A percentile compares a stretch with the other conserved stretches of the same genome.
phyloP scores from a whole-genome alignment of 1,140 invertebrate species.

The Ephestia elutella region DNA sequence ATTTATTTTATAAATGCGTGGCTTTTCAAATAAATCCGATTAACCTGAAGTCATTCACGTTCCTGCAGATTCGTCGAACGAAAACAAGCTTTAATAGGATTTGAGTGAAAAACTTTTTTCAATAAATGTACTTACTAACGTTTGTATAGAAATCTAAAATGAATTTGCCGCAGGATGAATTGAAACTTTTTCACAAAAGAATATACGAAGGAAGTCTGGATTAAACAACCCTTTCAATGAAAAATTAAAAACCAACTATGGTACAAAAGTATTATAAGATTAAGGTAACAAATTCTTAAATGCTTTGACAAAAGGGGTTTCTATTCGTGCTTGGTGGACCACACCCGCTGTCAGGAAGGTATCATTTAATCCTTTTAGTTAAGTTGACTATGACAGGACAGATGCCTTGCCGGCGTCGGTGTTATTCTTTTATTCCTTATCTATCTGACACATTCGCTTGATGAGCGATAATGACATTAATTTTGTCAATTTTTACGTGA shows the following conservation, averaged over 20 bases:
- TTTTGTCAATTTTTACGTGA: neutral
- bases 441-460: constrained; percentile 29
- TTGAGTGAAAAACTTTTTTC: constrained; percentile 11
- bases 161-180: constrained; percentile 51
- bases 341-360: constrained; percentile 69
- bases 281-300: constrained; percentile 60
- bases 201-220: constrained; percentile 50
- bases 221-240: constrained; percentile 68
- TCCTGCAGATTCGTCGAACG: neutral
- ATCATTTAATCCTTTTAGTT: constrained; percentile 74
- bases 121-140: constrained; percentile 14
- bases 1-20: neutral
- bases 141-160: constrained; percentile 40
- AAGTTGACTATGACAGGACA: constrained; percentile 70
- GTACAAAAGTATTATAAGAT: constrained; percentile 70
- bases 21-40: neutral
- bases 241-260: constrained; percentile 68
- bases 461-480: constrained; percentile 19
- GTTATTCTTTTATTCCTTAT: constrained; percentile 48
- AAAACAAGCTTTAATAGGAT: constrained; percentile 25
- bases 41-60: neutral
- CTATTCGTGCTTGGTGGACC: constrained; percentile 64
- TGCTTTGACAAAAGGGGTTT: constrained; percentile 53
- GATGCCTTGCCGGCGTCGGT: constrained; percentile 48
- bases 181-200: constrained; percentile 48